Base-by-base conservation (phyloP, 23 tunicate genomes). In the Trididemnum nubilum region DNA sequence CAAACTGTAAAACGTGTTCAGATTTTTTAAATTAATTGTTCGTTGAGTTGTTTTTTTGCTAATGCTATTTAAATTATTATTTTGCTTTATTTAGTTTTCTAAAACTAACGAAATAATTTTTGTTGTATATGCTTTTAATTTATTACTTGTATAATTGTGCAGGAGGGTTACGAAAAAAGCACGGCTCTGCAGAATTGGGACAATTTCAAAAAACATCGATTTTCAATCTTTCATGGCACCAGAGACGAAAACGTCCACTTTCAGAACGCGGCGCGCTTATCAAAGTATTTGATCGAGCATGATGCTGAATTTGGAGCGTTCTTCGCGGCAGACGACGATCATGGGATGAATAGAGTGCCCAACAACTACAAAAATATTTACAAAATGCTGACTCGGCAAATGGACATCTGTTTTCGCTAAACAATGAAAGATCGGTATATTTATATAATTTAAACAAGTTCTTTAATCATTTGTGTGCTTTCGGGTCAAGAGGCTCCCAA, bases 211-310 rank as follows among this genome's bases (percentile, higher is more conserved):
- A 74, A 39, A 1, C 97, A 91, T 60, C 81, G 75, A 3, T 91
- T 34, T 76, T 36, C 73, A 4, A 27, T 91, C 1, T 52, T 91
- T 54, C 97, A 91, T 35, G 97, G 91, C 29, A 91, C 97, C 22
- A 64, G 88, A 24, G 97, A 91, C 51, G 97, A 86, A 57, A 91
- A 91, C 63, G 97, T 91, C 39, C 90, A 91, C 76, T 86, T 91
- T 37, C 97, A 91, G 59, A 86, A 91, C 64, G 64, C 91, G 12
- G 97, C 97, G 1, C 84, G 63, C 33, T 71, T 91, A 27, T 65
- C 85, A 15, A 91, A 86, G 38, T 65, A 71, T n/a, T 78, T 91
- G 22, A 83, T 91, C 49, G 87, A 66, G 52, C 40, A 76, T 30
- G 88, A 86, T 51, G 83, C 86, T 19, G 85, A 82, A 31, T 91